These are phyloP conservation scores for Caenorhabditis sp. DNA, from an alignment of 2,888 invertebrate species.

Conservation along the genomic window DNA sequence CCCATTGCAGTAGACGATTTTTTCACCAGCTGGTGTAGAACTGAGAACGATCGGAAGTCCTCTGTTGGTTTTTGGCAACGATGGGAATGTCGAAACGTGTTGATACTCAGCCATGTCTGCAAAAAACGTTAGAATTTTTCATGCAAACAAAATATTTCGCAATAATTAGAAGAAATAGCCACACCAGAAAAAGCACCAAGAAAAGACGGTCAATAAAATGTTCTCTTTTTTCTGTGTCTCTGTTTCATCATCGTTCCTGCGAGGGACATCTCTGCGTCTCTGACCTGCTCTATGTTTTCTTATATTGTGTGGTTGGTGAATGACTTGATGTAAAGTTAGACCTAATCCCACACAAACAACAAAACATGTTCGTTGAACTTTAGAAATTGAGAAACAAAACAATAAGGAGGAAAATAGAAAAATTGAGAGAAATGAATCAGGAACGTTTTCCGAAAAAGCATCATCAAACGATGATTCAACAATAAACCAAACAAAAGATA, in stretches of 20 bases:
- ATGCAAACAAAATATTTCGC: not conserved
- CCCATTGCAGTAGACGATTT: slow-evolving; percentile 94
- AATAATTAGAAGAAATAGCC: not conserved
- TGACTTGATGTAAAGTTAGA: not conserved
- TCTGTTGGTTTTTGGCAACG: slow-evolving; percentile 90
- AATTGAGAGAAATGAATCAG: not conserved
- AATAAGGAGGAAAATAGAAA: not conserved
- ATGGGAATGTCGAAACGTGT: slow-evolving; percentile 77
- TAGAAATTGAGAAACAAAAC: not conserved
- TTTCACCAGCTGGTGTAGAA: slow-evolving; percentile 92
- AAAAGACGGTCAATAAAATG: slow-evolving; percentile 2
- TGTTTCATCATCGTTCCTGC: not conserved
- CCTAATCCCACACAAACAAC: slow-evolving; percentile 1
- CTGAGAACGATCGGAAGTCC: slow-evolving; percentile 88
- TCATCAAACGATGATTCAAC: not conserved
- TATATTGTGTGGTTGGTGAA: not conserved
- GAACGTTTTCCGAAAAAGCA: not conserved
- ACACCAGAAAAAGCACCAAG: not conserved
- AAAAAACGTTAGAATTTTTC: too few relatives aligned
- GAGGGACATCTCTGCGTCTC: slow-evolving; percentile 1
- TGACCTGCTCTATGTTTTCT: slow-evolving; percentile 1
- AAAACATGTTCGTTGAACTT: not conserved
- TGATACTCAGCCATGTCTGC: slow-evolving; percentile 16
- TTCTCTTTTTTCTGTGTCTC: slow-evolving; percentile 2
- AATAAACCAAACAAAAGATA: not conserved